A percentile compares a stretch with the other conserved stretches of the same genome.
phyloP scores from a whole-genome alignment of 2,888 invertebrate species.

The Tortricodes alternella region DNA sequence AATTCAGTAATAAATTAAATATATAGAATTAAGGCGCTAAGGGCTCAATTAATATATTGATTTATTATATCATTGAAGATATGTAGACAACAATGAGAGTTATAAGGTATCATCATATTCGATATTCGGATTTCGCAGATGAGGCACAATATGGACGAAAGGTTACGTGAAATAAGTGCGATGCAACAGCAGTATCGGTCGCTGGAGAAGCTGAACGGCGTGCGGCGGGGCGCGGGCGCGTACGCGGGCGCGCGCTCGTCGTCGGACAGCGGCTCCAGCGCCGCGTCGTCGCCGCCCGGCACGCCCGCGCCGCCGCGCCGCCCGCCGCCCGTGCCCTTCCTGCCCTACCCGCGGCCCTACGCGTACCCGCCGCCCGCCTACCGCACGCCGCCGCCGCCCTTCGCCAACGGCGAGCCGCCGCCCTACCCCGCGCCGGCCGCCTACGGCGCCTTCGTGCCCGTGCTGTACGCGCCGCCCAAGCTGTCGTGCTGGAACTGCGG shows the following conservation, averaged over 20 bases:
- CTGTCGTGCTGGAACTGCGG: constrained; percentile 97
- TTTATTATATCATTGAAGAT: neutral
- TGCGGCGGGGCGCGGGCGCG: constrained; percentile 71
- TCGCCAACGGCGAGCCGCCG: constrained; percentile 75
- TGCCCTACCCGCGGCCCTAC: constrained; percentile 67
- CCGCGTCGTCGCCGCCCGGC: constrained; percentile 70
- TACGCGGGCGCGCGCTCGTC: constrained; percentile 59
- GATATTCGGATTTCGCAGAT: constrained; percentile 64
- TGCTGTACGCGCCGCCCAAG: constrained; percentile 83
- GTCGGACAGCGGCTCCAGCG: constrained; percentile 73
- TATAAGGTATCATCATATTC: neutral
- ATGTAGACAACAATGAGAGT: neutral
- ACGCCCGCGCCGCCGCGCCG: constrained; percentile 59
- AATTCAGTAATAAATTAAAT: too few species aligned
- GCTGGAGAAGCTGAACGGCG: constrained; percentile 83
- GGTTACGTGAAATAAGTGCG: constrained; percentile 82
- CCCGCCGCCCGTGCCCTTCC: constrained; percentile 57
- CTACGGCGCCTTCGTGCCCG: constrained; percentile 76
- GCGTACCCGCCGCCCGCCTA: constrained; percentile 68
- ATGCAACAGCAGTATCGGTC: constrained; percentile 81
- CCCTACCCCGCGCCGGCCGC: constrained; percentile 72
- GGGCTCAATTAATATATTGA: too few species aligned
- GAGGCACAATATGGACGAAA: constrained; percentile 84
- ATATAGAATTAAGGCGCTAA: too few species aligned
- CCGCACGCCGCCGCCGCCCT: constrained; percentile 70